Percentiles rank a stretch among this genome's conserved stretches.
These are phyloP conservation scores for Agrotis ipsilon DNA, from an alignment of 2,888 invertebrate species.

Conservation along the genomic window DNA sequence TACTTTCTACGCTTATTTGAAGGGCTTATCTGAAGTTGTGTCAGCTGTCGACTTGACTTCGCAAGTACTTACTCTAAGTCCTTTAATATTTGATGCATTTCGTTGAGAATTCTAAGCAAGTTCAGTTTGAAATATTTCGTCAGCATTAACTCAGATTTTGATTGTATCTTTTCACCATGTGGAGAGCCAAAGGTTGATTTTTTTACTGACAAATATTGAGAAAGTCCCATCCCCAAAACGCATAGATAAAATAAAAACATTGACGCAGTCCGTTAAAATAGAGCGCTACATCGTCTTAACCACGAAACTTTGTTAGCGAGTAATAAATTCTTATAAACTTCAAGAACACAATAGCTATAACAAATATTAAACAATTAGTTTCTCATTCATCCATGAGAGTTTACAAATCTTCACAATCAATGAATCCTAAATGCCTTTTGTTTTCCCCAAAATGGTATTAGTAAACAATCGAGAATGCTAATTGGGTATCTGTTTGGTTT, in stretches of 20 bases:
- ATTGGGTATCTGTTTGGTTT: constrained; percentile 39
- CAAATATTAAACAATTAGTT: neutral
- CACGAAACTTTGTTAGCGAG: neutral
- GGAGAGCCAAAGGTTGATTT: neutral
- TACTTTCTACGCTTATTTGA: constrained; percentile 13
- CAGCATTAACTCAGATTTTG: neutral
- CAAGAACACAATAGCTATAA: neutral
- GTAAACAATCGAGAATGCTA: constrained; percentile 13
- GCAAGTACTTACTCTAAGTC: constrained; percentile 6
- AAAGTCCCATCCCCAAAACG: neutral
- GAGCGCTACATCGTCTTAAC: neutral
- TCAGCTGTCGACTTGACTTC: constrained; percentile 6
- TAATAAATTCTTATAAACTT: neutral
- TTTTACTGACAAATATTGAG: neutral
- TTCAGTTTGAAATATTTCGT: constrained; percentile 8
- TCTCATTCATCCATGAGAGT: neutral
- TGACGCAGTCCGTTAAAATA: neutral
- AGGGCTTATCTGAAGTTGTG: constrained; percentile 29
- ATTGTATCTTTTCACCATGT: neutral
- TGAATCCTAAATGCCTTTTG: neutral
- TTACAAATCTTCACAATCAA: neutral
- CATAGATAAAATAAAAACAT: neutral
- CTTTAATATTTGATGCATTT: constrained; percentile 11
- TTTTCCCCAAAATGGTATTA: constrained; percentile 12
- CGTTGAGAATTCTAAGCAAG: neutral